A percentile compares a stretch with the other conserved stretches of the same genome.
These are phyloP conservation scores for Lasioglossum morio DNA, from an alignment of 2,888 invertebrate genomes.

Conservation along the genomic window DNA sequence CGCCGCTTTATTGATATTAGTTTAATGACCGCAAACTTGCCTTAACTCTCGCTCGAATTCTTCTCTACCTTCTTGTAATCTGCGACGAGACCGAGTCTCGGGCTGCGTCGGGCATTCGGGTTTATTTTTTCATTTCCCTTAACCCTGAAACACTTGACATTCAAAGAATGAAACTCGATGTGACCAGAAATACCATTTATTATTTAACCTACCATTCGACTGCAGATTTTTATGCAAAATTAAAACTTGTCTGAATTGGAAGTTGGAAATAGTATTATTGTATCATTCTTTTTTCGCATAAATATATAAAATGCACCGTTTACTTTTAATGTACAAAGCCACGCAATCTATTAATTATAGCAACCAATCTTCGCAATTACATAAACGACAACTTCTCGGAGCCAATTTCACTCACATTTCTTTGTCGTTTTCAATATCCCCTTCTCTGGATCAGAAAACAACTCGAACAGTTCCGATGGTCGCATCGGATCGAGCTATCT, in stretches of 20 bases:
- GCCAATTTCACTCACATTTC: neutral
- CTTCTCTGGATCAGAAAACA: neutral
- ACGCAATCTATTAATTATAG: neutral
- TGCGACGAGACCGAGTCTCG: neutral
- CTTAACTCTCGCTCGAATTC: constrained; percentile 44
- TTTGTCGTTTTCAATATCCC: neutral
- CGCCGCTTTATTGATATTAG: constrained; percentile 48
- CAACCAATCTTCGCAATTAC: neutral
- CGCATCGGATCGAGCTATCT: neutral
- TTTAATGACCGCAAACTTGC: constrained; percentile 46
- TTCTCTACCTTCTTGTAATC: constrained; percentile 23
- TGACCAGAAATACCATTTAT: neutral
- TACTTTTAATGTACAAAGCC: neutral
- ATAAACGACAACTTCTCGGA: neutral
- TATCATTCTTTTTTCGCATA: no score
- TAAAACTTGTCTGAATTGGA: no score
- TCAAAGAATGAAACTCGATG: neutral
- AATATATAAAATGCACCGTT: no score
- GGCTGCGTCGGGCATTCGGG: neutral
- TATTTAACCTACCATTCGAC: neutral
- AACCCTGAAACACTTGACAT: neutral
- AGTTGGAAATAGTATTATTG: no score
- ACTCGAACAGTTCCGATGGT: neutral
- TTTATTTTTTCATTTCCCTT: neutral
- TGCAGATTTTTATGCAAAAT: no score